These are phyloP conservation scores for Tachysurus fulvidraco DNA, from an alignment of 2,113 vertebrate genomes.

Conservation along the genomic window DNA sequence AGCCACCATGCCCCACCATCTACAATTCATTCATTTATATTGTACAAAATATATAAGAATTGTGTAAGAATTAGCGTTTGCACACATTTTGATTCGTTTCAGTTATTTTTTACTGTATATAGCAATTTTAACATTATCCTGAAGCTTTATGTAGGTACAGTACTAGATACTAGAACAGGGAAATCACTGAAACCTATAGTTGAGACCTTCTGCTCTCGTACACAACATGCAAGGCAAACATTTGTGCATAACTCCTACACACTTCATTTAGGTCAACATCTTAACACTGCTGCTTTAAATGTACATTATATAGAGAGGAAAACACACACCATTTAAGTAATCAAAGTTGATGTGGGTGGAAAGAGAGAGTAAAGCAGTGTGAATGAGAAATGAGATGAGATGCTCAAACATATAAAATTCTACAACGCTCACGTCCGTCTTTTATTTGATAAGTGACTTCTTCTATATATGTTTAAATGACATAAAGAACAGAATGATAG, in stretches of 20 bases:
- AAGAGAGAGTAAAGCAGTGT: not conserved
- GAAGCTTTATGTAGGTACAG: not conserved
- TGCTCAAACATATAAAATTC: constrained; percentile 18
- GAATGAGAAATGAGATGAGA: not conserved
- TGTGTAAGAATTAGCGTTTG: not conserved
- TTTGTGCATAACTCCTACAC: not conserved
- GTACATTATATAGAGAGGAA: not conserved
- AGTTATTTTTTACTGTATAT: not conserved
- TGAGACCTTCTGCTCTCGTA: not conserved
- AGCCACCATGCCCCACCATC: too few species aligned
- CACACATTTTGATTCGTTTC: not conserved
- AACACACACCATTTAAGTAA: too few species aligned
- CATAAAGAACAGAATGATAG: constrained; percentile 10
- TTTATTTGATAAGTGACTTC: not conserved
- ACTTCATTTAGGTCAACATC: not conserved
- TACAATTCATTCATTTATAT: not conserved
- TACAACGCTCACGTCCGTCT: not conserved
- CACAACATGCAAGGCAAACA: not conserved
- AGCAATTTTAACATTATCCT: not conserved
- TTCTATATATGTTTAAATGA: not conserved
- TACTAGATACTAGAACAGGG: not conserved
- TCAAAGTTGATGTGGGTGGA: not conserved
- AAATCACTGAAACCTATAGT: not conserved
- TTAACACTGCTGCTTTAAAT: not conserved
- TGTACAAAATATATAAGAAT: too few species aligned